Percentiles rank a stretch among this genome's conserved stretches.
These are phyloP conservation scores for Phaenicophaeus curvirostris DNA, from an alignment of 2,797 vertebrate species.

Conservation along the genomic window DNA sequence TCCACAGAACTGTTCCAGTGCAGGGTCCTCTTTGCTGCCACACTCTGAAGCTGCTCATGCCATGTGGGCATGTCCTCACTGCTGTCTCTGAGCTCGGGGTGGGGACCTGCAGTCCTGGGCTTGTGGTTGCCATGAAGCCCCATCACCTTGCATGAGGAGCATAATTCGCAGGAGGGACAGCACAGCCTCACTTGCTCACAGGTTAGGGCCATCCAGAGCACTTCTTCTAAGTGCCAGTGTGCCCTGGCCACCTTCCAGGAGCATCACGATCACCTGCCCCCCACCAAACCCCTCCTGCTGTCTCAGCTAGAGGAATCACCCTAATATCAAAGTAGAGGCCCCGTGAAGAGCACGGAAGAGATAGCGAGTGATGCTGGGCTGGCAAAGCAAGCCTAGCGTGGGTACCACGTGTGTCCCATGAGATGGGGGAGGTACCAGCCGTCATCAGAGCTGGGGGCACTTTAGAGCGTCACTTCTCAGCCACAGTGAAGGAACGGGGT, in stretches of 20 bases:
- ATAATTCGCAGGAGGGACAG: not conserved
- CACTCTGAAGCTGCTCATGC: fast-evolving
- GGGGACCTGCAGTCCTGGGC: fast-evolving
- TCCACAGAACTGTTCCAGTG: not conserved
- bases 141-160: not conserved
- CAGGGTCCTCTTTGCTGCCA: not conserved
- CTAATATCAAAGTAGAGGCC: not conserved
- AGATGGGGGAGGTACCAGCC: not conserved
- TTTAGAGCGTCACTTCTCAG: not conserved
- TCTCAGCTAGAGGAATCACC: not conserved
- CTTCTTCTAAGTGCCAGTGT: not conserved
- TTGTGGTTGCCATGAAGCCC: fast-evolving
- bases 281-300: not conserved
- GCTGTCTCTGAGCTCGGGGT: not conserved
- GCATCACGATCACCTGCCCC: not conserved
- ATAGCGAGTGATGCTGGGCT: not conserved
- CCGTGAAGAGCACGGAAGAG: not conserved
- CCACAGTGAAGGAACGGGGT: not conserved
- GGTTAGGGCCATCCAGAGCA: not conserved
- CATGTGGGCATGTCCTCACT: not conserved
- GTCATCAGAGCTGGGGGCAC: not conserved
- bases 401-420: fast-evolving
- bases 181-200: not conserved
- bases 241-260: not conserved
- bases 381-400: not conserved